Conservation (phyloP, 1,140 invertebrate species). For the Drosophila pandora region DNA sequence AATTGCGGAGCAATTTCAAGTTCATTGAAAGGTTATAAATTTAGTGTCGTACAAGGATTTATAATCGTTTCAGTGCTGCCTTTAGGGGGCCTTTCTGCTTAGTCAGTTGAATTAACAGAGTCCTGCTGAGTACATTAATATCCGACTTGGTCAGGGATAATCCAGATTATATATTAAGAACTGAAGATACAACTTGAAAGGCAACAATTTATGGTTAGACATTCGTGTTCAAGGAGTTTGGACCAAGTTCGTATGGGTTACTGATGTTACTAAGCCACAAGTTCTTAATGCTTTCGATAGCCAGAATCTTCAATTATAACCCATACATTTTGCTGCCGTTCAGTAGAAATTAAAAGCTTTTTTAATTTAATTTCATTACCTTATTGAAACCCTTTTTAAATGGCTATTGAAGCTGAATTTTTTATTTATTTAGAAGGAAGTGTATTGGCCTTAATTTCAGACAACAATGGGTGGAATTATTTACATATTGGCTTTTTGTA, state of each 20-base stretch:
- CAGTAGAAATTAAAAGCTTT: conserved; percentile 1
- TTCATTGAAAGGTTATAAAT: conserved; percentile 46
- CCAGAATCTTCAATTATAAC: too few species aligned
- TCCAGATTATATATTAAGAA: conserved; percentile 12
- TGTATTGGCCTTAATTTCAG: background rate
- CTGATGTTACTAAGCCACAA: too few species aligned
- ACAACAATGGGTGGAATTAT: background rate
- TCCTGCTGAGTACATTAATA: conserved; percentile 30
- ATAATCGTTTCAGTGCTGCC: conserved; percentile 37
- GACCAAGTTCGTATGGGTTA: too few species aligned
- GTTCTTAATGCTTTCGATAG: too few species aligned
- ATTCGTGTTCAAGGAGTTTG: too few species aligned
- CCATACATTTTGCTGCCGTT: background rate
- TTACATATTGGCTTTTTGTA: background rate
- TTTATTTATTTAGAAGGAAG: too few species aligned
- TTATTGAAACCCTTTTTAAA: too few species aligned
- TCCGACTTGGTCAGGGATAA: conserved; percentile 16
- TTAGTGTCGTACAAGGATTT: conserved; percentile 40
- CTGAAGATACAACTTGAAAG: too few species aligned
- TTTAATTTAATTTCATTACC: background rate
- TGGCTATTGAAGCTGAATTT: too few species aligned
- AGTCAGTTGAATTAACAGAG: conserved; percentile 1
- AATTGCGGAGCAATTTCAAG: conserved; percentile 37
- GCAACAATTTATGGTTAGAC: too few species aligned
- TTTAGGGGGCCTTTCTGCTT: background rate